These are phyloP conservation scores for Leptothorax acervorum DNA, from an alignment of 2,888 invertebrate genomes.

Conservation along the genomic window DNA sequence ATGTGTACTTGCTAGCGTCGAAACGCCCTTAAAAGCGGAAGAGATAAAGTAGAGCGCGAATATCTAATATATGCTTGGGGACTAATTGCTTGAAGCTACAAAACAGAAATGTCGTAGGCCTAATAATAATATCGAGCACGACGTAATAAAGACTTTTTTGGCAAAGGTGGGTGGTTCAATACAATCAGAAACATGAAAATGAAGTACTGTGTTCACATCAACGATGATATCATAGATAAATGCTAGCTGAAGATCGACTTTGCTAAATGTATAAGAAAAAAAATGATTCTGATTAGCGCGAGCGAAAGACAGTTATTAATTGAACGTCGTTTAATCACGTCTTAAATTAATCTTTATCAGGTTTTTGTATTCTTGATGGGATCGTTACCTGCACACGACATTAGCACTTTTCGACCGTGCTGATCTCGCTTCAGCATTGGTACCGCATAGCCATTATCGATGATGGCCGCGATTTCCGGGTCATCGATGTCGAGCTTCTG, in stretches of 20 bases:
- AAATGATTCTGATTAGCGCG: neutral
- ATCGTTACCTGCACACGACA: slow-evolving; percentile 91
- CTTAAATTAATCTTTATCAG: neutral
- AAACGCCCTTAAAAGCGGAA: slow-evolving; percentile 87
- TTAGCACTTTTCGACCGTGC: slow-evolving; percentile 91
- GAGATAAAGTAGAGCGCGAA: neutral
- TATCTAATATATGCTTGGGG: neutral
- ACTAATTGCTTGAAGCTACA: neutral
- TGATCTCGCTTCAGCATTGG: slow-evolving; percentile 91
- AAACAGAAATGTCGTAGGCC: neutral
- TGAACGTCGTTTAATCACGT: neutral
- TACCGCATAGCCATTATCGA: slow-evolving; percentile 92
- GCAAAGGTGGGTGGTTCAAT: neutral
- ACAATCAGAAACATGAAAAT: neutral
- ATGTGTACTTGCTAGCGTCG: slow-evolving; percentile 92
- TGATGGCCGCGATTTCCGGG: slow-evolving; percentile 92
- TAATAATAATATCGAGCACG: neutral
- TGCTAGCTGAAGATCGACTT: neutral
- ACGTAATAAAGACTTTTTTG: neutral
- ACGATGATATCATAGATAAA: neutral
- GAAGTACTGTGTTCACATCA: neutral
- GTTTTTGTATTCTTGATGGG: neutral
- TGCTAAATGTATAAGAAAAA: neutral
- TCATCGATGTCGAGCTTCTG: slow-evolving; percentile 92
- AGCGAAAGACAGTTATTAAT: neutral